Evolutionary conservation across 2,113 vertebrate species (phyloP).

Genomic region (Halcyon senegalensis): DNA sequence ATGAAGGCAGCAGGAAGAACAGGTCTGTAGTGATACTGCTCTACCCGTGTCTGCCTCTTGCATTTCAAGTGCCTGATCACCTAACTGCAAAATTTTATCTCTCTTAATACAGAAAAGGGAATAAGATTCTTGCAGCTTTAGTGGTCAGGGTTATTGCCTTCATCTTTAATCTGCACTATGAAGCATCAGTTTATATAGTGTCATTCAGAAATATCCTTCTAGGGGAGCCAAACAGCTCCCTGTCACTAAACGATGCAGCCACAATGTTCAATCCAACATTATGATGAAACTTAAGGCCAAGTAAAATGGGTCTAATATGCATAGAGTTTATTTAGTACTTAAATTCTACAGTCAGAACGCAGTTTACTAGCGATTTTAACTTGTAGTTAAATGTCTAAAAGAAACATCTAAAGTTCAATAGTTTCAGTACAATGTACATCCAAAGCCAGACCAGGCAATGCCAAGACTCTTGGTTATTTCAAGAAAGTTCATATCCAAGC

Average conservation of each 20-base stretch:
- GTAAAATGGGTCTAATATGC: slow-evolving; percentile 42
- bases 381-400: slow-evolving; percentile 17
- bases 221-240: neutral
- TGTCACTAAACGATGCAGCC: neutral
- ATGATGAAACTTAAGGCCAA: neutral
- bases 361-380: slow-evolving; percentile 29
- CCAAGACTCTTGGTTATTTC: slow-evolving; percentile 32
- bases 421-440: slow-evolving; percentile 41
- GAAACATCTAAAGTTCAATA: neutral
- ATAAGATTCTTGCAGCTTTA: neutral
- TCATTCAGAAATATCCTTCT: neutral
- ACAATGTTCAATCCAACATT: neutral
- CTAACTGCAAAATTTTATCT: neutral
- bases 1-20: neutral
- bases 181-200: neutral
- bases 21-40: neutral
- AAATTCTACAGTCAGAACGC: slow-evolving; percentile 65
- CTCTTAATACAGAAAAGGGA: neutral
- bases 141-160: neutral
- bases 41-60: neutral
- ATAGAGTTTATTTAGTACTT: slow-evolving; percentile 77
- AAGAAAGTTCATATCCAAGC: slow-evolving; percentile 23
- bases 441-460: slow-evolving; percentile 41
- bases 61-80: neutral
- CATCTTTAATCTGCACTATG: neutral